phyloP scores from a whole-genome alignment of 1,140 invertebrate species.

The Paralvinella palmiformis region DNA sequence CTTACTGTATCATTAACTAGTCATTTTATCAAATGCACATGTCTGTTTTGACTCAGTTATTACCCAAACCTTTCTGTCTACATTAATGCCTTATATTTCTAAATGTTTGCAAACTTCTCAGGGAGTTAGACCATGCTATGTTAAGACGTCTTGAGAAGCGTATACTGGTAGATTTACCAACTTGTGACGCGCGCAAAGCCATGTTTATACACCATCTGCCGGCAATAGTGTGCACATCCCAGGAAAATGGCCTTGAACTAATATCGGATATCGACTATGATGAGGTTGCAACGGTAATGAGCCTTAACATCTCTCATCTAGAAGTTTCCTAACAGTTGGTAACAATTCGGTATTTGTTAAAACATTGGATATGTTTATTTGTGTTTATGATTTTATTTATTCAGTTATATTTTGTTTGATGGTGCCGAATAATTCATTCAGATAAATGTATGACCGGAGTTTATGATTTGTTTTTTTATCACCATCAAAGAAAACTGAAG shows the following conservation, averaged over 20 bases:
- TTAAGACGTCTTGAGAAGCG: conserved; percentile 81
- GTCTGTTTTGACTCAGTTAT: too few species aligned
- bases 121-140: conserved; percentile 83
- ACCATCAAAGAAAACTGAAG: conserved; percentile 58
- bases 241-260: conserved; percentile 48
- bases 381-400: neutral
- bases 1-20: too few species aligned
- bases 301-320: too few species aligned
- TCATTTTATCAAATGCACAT: too few species aligned
- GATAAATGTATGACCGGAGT: too few species aligned
- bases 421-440: too few species aligned
- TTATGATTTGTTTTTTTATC: too few species aligned
- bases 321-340: too few species aligned
- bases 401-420: too few species aligned
- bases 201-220: conserved; percentile 62
- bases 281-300: conserved; percentile 56
- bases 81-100: neutral
- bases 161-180: conserved; percentile 73
- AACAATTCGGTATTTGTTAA: too few species aligned
- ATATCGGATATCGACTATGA: conserved; percentile 54
- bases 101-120: conserved; percentile 36
- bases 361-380: neutral
- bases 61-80: too few species aligned
- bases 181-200: conserved; percentile 57
- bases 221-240: conserved; percentile 44